phyloP scores from a whole-genome alignment of 2,888 invertebrate genomes.

The Drosophila formosana region DNA sequence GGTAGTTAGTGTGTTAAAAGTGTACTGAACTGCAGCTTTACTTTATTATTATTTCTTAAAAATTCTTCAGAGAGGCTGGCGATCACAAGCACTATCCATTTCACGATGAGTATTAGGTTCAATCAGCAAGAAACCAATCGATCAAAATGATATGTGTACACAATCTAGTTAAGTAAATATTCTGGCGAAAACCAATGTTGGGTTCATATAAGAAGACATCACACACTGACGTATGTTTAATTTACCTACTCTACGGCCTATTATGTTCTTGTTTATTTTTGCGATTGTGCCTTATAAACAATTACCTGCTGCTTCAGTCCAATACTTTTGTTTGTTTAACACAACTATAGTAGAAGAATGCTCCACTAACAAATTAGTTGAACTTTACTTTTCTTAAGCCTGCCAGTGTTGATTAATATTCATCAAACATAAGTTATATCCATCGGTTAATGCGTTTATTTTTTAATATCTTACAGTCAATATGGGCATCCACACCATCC shows the following conservation, averaged over 20 bases:
- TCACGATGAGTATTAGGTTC: constrained; percentile 80
- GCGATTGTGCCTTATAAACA: constrained; percentile 2
- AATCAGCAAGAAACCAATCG: constrained; percentile 16
- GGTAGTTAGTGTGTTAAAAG: neutral
- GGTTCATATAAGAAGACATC: constrained; percentile 19
- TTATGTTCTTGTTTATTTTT: constrained; percentile 34
- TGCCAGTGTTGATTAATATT: neutral
- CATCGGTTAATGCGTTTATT: neutral
- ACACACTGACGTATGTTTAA: constrained; percentile 33
- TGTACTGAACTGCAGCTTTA: neutral
- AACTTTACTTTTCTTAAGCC: neutral
- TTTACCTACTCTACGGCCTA: constrained; percentile 18
- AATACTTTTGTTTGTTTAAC: constrained; percentile 14
- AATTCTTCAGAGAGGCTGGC: constrained; percentile 77
- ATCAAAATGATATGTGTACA: constrained; percentile 17
- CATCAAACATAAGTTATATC: neutral
- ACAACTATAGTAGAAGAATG: neutral
- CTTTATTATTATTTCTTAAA: constrained; percentile 17
- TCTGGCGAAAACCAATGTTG: constrained; percentile 23
- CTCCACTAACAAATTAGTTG: neutral
- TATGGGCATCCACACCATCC: constrained; percentile 88
- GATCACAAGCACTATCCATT: constrained; percentile 87
- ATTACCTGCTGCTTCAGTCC: neutral
- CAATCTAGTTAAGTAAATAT: constrained; percentile 41
- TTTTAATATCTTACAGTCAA: constrained; percentile 84